Base-by-base conservation (phyloP, 1,140 invertebrate genomes). In the Liolophura sinensis region DNA sequence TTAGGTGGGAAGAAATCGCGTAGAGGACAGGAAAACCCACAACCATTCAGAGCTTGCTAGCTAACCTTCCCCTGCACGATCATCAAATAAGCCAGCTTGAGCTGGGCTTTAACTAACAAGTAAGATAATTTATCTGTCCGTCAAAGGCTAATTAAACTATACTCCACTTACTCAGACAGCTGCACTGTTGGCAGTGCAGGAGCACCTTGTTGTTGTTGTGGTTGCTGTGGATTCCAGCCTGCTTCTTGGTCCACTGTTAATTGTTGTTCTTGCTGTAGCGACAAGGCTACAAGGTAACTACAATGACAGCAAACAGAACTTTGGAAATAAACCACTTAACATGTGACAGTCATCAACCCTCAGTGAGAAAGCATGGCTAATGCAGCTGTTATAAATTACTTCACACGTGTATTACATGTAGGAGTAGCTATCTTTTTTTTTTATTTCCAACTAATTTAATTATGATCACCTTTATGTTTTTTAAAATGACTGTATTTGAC, bases 261-360 rank as follows among this genome's bases (percentile, higher is more conserved):
- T 63, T 81, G 74, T 70, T 85, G 81, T 71, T 87, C 85, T 73
- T 85, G 80, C 76, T 87, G 81, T 54, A 87, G 69, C 49, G 81
- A 85, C 68, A 87, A 73, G 1, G 86, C 86, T 62, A 87, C 82
- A 69, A 86, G 74, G 75, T 85, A 87, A 73, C 86, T 86, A 64
- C 20, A 77, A 72, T 47, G 70, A 18, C 57, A 51, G 57, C 25
- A 50, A 15, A 52, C 14, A 62, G 15, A 73, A 68, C 49, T 60
- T 11, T n/a, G 7, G 3, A n/a, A n/a, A 54, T 54, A 24, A n/a
- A 3, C 24, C n/a, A n/a, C 12, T 3, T n/a, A 24, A 4, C 7
- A 12, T 54, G 51, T n/a, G 12, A 24, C n/a, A 24, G 51, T 14
- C n/a, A n/a, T 14, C 14, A 24, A 24, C 25, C 14, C 11, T 18